A percentile compares a stretch with the other conserved stretches of the same genome.
Conservation (phyloP, 2,113 vertebrate species). For the Triplophysa dalaica region DNA sequence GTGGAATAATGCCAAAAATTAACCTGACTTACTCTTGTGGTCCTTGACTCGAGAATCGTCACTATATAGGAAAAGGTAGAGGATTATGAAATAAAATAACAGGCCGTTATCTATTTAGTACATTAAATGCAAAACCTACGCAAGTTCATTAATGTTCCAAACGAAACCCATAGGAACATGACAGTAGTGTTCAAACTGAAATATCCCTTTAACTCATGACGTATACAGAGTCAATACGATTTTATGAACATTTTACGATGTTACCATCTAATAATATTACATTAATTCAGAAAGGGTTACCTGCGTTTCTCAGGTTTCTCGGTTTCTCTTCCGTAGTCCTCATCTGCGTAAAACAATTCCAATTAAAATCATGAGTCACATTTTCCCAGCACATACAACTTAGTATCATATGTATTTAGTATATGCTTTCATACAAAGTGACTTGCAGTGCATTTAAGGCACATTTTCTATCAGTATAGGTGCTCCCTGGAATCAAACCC, state of each 20-base stretch:
- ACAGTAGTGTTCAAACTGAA: background rate
- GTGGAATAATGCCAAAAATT: background rate
- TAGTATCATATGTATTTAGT: too few species aligned
- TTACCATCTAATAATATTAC: background rate
- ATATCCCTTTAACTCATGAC: background rate
- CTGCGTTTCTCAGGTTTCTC: slow-evolving; percentile 86
- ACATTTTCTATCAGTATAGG: too few species aligned
- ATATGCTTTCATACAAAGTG: too few species aligned
- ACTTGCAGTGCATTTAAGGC: too few species aligned
- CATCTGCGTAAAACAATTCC: slow-evolving; percentile 75
- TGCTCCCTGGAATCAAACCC: too few species aligned
- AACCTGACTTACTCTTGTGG: slow-evolving; percentile 51
- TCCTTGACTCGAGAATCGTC: slow-evolving; percentile 50
- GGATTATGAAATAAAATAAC: too few species aligned
- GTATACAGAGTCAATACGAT: too few species aligned
- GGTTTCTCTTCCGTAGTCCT: slow-evolving; percentile 90
- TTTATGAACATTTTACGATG: background rate
- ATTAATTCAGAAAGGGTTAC: slow-evolving; percentile 15
- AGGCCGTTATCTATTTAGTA: too few species aligned
- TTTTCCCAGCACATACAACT: background rate
- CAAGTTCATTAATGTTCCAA: background rate
- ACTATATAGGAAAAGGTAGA: slow-evolving; percentile 35
- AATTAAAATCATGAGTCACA: slow-evolving; percentile 13
- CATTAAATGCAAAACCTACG: background rate
- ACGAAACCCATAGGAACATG: background rate